These are phyloP conservation scores for Acleris laterana DNA, from an alignment of 2,888 invertebrate genomes.

Conservation along the genomic window DNA sequence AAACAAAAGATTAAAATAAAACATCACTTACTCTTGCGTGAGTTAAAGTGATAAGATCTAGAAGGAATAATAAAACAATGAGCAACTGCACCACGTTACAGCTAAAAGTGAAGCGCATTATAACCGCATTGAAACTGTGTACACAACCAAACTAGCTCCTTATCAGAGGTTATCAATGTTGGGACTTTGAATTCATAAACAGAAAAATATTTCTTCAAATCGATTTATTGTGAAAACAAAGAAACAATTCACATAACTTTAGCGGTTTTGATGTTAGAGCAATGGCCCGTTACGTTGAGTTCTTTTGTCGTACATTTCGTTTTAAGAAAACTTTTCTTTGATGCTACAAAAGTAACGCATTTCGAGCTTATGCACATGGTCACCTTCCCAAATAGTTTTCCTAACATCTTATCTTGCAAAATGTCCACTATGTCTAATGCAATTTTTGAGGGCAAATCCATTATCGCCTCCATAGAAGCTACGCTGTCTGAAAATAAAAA, in stretches of 20 bases:
- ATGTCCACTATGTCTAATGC: constrained; percentile 74
- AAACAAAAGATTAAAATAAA: not conserved
- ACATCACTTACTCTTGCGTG: not conserved
- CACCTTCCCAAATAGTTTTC: constrained; percentile 71
- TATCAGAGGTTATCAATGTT: constrained; percentile 41
- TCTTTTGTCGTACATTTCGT: constrained; percentile 67
- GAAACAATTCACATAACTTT: constrained; percentile 54
- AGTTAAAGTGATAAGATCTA: not conserved
- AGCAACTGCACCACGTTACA: constrained; percentile 25
- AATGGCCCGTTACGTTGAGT: constrained; percentile 63
- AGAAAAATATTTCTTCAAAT: constrained; percentile 41
- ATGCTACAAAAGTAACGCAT: constrained; percentile 65
- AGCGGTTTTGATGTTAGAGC: constrained; percentile 59
- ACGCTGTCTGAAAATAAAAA: constrained; percentile 64
- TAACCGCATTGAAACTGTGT: constrained; percentile 1
- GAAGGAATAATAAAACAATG: constrained; percentile 36
- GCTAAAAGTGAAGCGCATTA: not conserved
- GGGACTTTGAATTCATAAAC: constrained; percentile 44
- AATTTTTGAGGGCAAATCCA: constrained; percentile 74
- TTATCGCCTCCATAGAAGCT: constrained; percentile 70
- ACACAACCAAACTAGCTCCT: constrained; percentile 35
- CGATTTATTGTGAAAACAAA: constrained; percentile 58
- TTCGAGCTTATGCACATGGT: constrained; percentile 72
- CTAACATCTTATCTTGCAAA: constrained; percentile 69
- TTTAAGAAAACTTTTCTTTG: constrained; percentile 68